Evolutionary conservation across 2,888 invertebrate genomes (phyloP).

Genomic region (Lumbricus terrestris): DNA sequence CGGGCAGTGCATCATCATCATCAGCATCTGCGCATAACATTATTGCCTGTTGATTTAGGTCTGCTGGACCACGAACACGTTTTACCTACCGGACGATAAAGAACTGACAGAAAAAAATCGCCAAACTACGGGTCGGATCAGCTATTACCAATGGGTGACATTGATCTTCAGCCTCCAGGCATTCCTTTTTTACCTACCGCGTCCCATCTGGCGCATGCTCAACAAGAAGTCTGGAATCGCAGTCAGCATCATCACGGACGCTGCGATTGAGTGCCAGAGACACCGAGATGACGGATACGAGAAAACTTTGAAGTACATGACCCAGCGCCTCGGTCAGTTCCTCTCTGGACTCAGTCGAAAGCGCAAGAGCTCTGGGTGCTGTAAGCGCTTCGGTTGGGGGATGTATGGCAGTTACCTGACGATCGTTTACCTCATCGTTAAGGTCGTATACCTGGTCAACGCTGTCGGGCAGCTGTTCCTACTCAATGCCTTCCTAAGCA

Average conservation of each 20-base stretch:
- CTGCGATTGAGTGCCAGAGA: constrained; percentile 36
- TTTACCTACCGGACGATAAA: constrained; percentile 55
- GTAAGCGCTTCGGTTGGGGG: constrained; percentile 57
- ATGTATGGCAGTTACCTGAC: constrained; percentile 59
- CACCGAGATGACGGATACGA: constrained; percentile 34
- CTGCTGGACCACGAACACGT: constrained; percentile 63
- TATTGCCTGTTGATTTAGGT: constrained; percentile 42
- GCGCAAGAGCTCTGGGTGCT: constrained; percentile 57
- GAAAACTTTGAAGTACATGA: constrained; percentile 31
- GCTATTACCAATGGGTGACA: constrained; percentile 42
- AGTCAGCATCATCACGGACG: constrained; percentile 39
- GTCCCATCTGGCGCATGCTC: constrained; percentile 61
- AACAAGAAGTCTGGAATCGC: constrained; percentile 38
- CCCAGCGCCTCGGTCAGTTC: constrained; percentile 42
- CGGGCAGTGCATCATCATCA: no score
- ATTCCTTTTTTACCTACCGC: constrained; percentile 53
- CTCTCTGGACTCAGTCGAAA: constrained; percentile 54
- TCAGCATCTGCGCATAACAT: no score
- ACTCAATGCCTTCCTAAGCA: constrained; percentile 61
- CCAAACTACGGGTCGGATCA: constrained; percentile 16
- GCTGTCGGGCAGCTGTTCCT: constrained; percentile 61
- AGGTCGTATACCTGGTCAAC: constrained; percentile 59
- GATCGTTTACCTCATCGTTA: constrained; percentile 60
- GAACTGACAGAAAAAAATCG: constrained; percentile 13
- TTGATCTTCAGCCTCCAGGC: constrained; percentile 39